Base-by-base conservation (phyloP, 1,140 invertebrate species). In the Bombus confusus region DNA sequence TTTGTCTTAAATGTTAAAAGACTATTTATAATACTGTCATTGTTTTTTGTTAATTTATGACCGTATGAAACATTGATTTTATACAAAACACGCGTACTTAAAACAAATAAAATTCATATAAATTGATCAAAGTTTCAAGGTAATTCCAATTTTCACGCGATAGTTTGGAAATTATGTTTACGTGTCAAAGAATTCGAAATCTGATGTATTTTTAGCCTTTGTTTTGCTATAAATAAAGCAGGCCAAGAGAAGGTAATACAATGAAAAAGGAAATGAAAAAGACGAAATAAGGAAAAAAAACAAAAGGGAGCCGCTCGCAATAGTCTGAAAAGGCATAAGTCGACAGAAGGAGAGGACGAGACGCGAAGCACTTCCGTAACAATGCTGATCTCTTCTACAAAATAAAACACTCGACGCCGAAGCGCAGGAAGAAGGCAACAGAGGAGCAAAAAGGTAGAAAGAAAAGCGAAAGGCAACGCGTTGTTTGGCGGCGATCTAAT, bases 331-430 rank as follows among this genome's bases (percentile, higher is more conserved):
- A 18, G 47, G 74, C 72, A 25, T 4, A 59, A 74, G 52, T 66
- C 59, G 64, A 73, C 41, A 22, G 62, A 64, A 41, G 64, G 41
- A 68, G 74, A 80, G 22, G 64, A 86, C 83, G 82, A 87, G 80
- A 91, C 87, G 88, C 90, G 87, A 90, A 92, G 88, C 89, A 92
- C 92, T 93, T 93, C 85, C 87, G 88, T 90, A 92, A 93, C 90
- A 92, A 93, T 92, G 91, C 86, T 91, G 92, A 92, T 92, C 91
- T 91, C 91, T 86, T 87, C 89, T 91, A 87, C 64, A 82, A 87
- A 92, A 92, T 93, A 93, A 92, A 93, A 89, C 83, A 86, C 77
- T 88, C 72, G 87, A 86, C 83, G 13, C 34, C 69, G 78, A 64
- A 72, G 47, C 37, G n/a, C 13, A 72, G 79, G 68, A 22, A 18